phyloP scores from a whole-genome alignment of 1,140 invertebrate species.

The Hetaerina americana region DNA sequence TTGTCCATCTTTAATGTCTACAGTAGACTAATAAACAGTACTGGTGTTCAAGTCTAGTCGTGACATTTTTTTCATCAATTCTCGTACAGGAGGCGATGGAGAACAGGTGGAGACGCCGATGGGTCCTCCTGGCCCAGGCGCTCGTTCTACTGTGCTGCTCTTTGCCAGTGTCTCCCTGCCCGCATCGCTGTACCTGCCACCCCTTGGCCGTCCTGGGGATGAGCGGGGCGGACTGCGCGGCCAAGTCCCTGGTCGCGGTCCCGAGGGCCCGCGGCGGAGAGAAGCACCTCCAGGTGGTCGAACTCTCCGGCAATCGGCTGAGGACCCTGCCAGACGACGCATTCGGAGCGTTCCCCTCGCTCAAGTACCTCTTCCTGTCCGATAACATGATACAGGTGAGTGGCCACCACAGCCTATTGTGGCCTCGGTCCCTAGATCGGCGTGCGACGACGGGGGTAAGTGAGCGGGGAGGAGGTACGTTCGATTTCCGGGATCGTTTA shows the following conservation, averaged over 20 bases:
- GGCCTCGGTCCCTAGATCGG: too few species aligned
- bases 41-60: too few species aligned
- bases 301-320: neutral
- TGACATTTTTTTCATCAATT: too few species aligned
- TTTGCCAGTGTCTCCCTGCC: neutral
- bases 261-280: neutral
- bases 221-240: neutral
- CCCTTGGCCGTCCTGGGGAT: neutral
- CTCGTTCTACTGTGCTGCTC: neutral
- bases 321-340: neutral
- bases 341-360: neutral
- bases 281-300: neutral
- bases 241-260: neutral
- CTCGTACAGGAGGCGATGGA: too few species aligned
- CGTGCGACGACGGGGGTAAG: too few species aligned
- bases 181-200: neutral
- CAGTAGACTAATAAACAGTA: too few species aligned
- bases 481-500: too few species aligned
- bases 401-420: neutral
- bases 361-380: neutral
- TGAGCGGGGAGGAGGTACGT: too few species aligned
- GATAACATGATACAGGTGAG: neutral
- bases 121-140: neutral
- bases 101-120: too few species aligned
- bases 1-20: too few species aligned